phyloP scores from a whole-genome alignment of 1,140 invertebrate species.

The Ooceraea biroi region DNA sequence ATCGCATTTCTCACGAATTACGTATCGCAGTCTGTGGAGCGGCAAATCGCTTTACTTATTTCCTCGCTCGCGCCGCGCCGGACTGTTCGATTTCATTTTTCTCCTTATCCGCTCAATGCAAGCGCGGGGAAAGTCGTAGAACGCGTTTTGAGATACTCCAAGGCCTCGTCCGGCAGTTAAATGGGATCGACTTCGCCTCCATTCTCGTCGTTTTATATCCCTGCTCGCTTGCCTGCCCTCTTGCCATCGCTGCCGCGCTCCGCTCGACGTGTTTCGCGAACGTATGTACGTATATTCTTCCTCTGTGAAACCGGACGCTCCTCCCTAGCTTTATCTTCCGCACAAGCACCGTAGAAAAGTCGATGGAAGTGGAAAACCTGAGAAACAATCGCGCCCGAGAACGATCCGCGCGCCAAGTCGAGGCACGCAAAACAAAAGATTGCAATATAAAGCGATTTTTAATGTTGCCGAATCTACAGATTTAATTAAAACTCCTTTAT shows the following conservation, averaged over 20 bases:
- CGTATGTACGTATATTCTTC: conserved; percentile 24
- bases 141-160: conserved; percentile 61
- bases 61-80: conserved; percentile 28
- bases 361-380: conserved; percentile 14
- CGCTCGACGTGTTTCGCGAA: conserved; percentile 19
- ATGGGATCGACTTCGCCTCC: conserved; percentile 56
- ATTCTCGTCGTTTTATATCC: conserved; percentile 58
- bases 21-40: conserved; percentile 29
- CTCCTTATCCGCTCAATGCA: conserved; percentile 46
- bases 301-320: conserved; percentile 29
- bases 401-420: conserved; percentile 31
- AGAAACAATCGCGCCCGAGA: conserved; percentile 28
- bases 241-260: background rate
- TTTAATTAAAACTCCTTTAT: conserved; percentile 1
- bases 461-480: background rate
- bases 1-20: conserved; percentile 21
- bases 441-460: background rate
- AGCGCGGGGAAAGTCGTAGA: conserved; percentile 54
- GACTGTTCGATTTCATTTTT: conserved; percentile 41
- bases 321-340: background rate
- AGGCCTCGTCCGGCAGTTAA: conserved; percentile 59
- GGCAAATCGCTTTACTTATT: conserved; percentile 54
- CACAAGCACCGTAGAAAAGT: conserved; percentile 24
- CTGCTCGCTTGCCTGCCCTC: conserved; percentile 17
- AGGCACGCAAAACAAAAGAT: background rate